Conservation (phyloP, 2,113 vertebrate species). For the Diphyllodes magnificus region DNA sequence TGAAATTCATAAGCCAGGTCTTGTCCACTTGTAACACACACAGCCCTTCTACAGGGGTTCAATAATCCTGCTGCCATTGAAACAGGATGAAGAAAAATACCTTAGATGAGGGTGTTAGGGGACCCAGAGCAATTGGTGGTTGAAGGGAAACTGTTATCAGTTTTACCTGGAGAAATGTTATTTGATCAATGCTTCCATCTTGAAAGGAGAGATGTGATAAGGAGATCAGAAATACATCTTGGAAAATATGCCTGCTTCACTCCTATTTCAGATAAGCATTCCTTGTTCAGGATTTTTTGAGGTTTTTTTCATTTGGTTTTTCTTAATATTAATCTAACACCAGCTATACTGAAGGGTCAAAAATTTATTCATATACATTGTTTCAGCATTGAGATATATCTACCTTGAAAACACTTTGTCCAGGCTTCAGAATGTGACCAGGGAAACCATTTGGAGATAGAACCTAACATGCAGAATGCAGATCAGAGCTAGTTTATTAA, state of each 20-base stretch:
- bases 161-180: not conserved
- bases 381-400: not conserved
- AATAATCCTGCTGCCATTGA: not conserved
- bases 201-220: not conserved
- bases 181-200: not conserved
- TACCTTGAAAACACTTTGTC: not conserved
- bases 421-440: not conserved
- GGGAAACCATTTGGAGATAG: not conserved
- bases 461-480: not conserved
- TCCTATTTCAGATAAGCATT: not conserved
- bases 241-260: not conserved
- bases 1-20: not conserved
- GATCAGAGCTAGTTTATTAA: not conserved
- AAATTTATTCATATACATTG: not conserved
- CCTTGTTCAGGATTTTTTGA: not conserved
- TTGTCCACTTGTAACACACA: not conserved
- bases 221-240: not conserved
- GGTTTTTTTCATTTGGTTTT: rapidly evolving
- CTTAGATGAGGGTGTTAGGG: not conserved
- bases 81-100: not conserved
- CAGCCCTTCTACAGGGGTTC: not conserved
- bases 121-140: not conserved
- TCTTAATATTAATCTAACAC: not conserved
- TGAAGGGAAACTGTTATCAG: not conserved
- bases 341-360: not conserved